phyloP scores from a whole-genome alignment of 2,888 invertebrate species.

The Cerastis leucographa region DNA sequence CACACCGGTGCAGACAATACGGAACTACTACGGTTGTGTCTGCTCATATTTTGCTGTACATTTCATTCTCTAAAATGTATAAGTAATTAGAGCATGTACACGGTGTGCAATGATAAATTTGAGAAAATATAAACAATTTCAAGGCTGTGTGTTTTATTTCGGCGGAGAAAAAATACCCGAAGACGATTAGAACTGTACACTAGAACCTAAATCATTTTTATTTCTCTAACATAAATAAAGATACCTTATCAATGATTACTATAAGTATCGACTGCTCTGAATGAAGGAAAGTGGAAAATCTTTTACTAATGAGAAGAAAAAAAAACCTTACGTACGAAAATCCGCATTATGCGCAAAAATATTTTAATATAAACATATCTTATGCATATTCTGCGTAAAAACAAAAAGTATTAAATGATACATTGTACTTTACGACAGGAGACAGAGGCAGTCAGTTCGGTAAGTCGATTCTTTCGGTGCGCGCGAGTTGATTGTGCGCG shows the following conservation, averaged over 20 bases:
- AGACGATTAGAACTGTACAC: background rate
- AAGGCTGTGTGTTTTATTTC: conserved; percentile 19
- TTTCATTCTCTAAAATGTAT: background rate
- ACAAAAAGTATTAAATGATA: conserved; percentile 68
- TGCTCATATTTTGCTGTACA: conserved; percentile 3
- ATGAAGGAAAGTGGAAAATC: background rate
- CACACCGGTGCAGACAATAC: conserved; percentile 31
- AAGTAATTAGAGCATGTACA: background rate
- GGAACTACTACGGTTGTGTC: conserved; percentile 15
- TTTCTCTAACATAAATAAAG: background rate
- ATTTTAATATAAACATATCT: background rate
- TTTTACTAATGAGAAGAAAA: background rate
- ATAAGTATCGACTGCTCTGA: background rate
- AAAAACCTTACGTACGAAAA: background rate
- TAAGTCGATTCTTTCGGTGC: conserved; percentile 72
- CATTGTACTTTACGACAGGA: conserved; percentile 72
- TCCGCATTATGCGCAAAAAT: background rate
- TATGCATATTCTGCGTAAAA: conserved; percentile 1
- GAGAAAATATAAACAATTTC: conserved; percentile 7
- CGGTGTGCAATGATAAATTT: background rate
- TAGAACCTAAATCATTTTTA: background rate
- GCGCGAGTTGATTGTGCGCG: conserved; percentile 82
- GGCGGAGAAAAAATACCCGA: background rate
- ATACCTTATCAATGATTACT: background rate
- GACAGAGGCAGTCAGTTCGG: conserved; percentile 63